A percentile compares a stretch with the other conserved stretches of the same genome.
Evolutionary conservation across 2,888 invertebrate genomes (phyloP).

Genomic region (Lordiphosa fenestrarum): DNA sequence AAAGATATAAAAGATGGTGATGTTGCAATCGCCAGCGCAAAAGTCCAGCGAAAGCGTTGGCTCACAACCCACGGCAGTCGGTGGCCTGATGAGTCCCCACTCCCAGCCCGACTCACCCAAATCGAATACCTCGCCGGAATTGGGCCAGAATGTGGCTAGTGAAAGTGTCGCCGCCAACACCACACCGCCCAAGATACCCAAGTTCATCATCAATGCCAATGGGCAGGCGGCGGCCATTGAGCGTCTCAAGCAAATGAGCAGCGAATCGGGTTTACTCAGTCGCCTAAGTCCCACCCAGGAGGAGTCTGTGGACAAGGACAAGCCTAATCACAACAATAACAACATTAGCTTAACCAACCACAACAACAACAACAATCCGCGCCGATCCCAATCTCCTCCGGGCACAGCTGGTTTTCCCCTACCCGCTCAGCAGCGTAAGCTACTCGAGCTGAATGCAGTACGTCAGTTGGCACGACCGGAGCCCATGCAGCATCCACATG

Average conservation of each 20-base stretch:
- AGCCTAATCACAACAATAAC: constrained; percentile 45
- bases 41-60: constrained; percentile 62
- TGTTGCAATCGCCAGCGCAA: constrained; percentile 79
- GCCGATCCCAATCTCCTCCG: constrained; percentile 61
- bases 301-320: constrained; percentile 48
- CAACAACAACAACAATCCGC: constrained; percentile 27
- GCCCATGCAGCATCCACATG: constrained; percentile 77
- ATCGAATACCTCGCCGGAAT: constrained; percentile 77
- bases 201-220: constrained; percentile 68
- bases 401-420: constrained; percentile 37
- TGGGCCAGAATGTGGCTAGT: constrained; percentile 29
- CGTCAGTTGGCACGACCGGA: constrained; percentile 77
- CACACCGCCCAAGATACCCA: constrained; percentile 64
- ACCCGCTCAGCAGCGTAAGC: constrained; percentile 68
- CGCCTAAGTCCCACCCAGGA: constrained; percentile 76
- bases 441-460: constrained; percentile 66
- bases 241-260: constrained; percentile 78
- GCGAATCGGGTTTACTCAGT: constrained; percentile 75
- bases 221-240: constrained; percentile 64
- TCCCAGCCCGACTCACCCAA: constrained; percentile 80
- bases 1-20: constrained; percentile 74
- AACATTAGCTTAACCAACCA: constrained; percentile 36
- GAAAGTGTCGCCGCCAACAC: constrained; percentile 22
- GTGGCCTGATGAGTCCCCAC: constrained; percentile 78
- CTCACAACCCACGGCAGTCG: constrained; percentile 57